Evolutionary conservation across 2,113 vertebrate species (phyloP), one percentile per base, ranked within the genome.

Genomic region (Formicarius rufipectus): DNA sequence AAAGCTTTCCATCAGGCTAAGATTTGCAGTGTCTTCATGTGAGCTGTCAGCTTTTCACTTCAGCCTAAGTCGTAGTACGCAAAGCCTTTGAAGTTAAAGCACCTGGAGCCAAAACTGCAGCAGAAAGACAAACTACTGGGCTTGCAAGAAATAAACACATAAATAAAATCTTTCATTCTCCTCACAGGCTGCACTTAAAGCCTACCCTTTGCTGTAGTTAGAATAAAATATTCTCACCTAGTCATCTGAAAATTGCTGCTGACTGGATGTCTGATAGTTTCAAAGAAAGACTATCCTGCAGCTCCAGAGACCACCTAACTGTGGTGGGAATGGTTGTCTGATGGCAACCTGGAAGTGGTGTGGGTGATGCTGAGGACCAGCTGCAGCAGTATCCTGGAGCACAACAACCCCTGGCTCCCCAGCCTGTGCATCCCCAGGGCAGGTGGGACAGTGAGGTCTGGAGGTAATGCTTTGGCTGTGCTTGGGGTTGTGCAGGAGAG

Each of bases 21-120:
- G 75, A 73, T 40, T 58, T 76, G 35, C 39, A 52, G 39, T 4
- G 14, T 63, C 74, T 85, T 83, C 69, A 60, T 79, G 18, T 69
- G 66, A 92, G 47, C 72, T 71, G 63, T 47, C 15, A 10, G 72
- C 33, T 96, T 94, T 92, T 82, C 80, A 89, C 63, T 84, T 94
- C 82, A 94, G 63, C 53, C 84, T 63, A 71, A 91, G 33, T 68
- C 77, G 83, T 45, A 58, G 56, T 35, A 28, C 15, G 50, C 31
- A 81, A 89, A 90, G 60, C 64, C 59, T 94, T 91, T 87, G 90
- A 93, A 84, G 85, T 85, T 71, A 62, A 75, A 64, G 47, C n/a
- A 87, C 52, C 73, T 7, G 2, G n/a, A 88, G 69, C 42, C 4
- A 3, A 89, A 96, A 73, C 17, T 0, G 4, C 33, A 22, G 59